Conservation (phyloP, 2,888 invertebrate species). For the Megaustenia siamemsis region DNA sequence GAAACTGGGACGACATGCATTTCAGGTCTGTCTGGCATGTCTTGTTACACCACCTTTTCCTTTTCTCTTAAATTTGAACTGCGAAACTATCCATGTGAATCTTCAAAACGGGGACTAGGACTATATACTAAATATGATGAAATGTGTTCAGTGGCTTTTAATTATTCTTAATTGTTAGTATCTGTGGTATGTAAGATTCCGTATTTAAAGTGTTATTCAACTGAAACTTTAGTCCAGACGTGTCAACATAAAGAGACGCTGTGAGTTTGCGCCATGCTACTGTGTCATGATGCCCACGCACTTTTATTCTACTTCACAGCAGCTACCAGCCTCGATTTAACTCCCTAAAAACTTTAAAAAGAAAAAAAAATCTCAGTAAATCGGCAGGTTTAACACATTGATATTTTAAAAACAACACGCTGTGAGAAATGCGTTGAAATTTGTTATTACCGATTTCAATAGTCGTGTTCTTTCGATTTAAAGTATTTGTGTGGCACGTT, state of each 20-base stretch:
- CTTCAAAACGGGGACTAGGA: conserved; percentile 20
- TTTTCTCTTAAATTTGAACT: conserved; percentile 36
- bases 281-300: conserved; percentile 44
- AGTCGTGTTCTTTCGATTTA: neutral
- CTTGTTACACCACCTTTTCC: conserved; percentile 43
- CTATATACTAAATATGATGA: neutral
- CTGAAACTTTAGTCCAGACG: conserved; percentile 20
- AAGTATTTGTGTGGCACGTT: neutral
- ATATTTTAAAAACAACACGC: neutral
- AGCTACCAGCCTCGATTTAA: conserved; percentile 38
- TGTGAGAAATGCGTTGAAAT: neutral
- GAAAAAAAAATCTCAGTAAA: neutral
- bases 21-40: conserved; percentile 54
- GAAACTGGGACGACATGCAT: conserved; percentile 53
- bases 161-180: conserved; percentile 10
- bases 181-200: conserved; percentile 3
- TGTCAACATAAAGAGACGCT: conserved; percentile 53
- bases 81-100: conserved; percentile 31
- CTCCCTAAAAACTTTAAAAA: neutral
- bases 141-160: neutral
- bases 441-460: neutral
- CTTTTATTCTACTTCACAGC: conserved; percentile 31
- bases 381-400: conserved; percentile 22
- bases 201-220: neutral
- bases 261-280: conserved; percentile 50